Percentiles rank a stretch among this genome's conserved stretches.
Conservation (phyloP, 1,140 invertebrate species). For the Aphis craccivora region DNA sequence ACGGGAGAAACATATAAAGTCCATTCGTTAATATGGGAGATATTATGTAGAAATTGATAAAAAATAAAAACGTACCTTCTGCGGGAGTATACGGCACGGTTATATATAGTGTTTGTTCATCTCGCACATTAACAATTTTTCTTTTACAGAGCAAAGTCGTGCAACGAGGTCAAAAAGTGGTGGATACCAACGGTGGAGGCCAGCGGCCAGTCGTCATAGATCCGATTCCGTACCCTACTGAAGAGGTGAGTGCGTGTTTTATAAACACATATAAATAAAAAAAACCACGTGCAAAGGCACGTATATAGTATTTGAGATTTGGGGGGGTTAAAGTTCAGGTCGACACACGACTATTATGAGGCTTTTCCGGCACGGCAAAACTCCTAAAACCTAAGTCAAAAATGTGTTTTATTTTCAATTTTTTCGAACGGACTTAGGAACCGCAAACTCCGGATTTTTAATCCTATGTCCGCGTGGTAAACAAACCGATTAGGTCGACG, state of each 20-base stretch:
- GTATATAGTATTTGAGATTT: too few species aligned
- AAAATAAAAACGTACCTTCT: background rate
- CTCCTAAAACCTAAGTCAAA: too few species aligned
- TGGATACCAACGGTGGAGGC: background rate
- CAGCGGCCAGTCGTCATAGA: background rate
- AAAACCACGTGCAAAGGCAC: too few species aligned
- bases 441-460: too few species aligned
- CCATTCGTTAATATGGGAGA: too few species aligned
- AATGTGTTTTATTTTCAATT: too few species aligned
- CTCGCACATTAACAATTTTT: background rate
- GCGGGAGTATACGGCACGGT: background rate
- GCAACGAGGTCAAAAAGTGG: background rate
- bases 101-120: background rate
- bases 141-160: background rate
- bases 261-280: background rate
- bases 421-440: too few species aligned
- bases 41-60: background rate
- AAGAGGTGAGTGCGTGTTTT: background rate
- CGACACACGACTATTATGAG: too few species aligned
- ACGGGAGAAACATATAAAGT: too few species aligned
- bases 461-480: background rate
- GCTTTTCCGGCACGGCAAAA: too few species aligned
- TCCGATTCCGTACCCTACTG: background rate
- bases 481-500: background rate
- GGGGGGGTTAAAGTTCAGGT: too few species aligned